These are phyloP conservation scores for Elachura formosa DNA, from an alignment of 2,113 vertebrate species.

Conservation along the genomic window DNA sequence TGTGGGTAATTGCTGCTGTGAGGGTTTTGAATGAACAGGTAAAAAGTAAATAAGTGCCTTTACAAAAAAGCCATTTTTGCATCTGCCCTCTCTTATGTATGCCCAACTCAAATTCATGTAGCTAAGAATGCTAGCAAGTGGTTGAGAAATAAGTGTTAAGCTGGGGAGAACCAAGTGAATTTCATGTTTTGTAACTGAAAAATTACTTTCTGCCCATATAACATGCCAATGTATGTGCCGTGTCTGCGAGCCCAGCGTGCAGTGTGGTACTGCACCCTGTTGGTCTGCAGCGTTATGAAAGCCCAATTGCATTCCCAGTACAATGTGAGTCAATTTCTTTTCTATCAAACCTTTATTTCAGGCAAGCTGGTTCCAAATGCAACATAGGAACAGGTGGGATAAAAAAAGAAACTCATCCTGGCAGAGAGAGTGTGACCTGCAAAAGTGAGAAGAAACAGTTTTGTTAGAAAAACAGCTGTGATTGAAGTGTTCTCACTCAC, in stretches of 20 bases:
- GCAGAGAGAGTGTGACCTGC: not conserved
- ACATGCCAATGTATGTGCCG: not conserved
- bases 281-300: not conserved
- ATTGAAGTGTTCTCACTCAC: not conserved
- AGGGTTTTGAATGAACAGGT: not conserved
- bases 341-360: not conserved
- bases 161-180: not conserved
- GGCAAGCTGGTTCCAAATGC: not conserved
- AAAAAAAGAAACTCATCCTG: not conserved
- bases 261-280: constrained; percentile 69
- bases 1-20: not conserved
- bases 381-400: not conserved
- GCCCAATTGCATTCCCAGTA: not conserved
- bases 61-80: not conserved
- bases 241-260: not conserved
- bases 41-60: not conserved
- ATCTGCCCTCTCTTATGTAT: not conserved
- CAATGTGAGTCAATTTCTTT: not conserved
- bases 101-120: constrained; percentile 1
- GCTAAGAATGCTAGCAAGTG: not conserved
- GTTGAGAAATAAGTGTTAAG: not conserved
- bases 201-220: not conserved
- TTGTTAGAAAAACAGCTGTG: not conserved
- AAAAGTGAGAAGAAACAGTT: not conserved
- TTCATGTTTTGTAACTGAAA: not conserved